These are phyloP conservation scores for Hucho hucho DNA, from an alignment of 2,113 vertebrate species.

Conservation along the genomic window DNA sequence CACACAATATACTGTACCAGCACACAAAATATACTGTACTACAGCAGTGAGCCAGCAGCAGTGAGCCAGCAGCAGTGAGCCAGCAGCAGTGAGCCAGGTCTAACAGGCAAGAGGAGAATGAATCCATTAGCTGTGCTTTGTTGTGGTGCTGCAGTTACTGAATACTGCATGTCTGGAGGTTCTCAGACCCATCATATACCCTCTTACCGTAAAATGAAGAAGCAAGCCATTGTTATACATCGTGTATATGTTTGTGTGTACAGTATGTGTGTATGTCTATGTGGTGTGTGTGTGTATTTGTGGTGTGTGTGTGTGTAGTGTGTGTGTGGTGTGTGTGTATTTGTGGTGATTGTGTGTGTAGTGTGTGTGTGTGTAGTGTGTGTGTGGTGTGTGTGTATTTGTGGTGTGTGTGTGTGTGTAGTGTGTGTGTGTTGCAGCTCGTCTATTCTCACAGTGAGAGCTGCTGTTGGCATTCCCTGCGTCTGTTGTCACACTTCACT, in stretches of 20 bases:
- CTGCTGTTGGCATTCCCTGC: conserved; percentile 1
- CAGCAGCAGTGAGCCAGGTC: not conserved
- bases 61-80: not conserved
- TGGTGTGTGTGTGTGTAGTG: not conserved
- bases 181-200: not conserved
- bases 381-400: not conserved
- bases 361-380: conserved; percentile 6
- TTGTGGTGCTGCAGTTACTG: not conserved
- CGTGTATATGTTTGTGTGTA: not conserved
- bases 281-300: not conserved
- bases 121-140: not conserved
- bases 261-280: not conserved
- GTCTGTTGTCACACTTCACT: conserved; percentile 13
- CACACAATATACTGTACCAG: not conserved
- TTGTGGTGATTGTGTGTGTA: not conserved
- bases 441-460: conserved; percentile 5
- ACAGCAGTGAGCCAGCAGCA: not conserved
- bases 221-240: not conserved
- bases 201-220: not conserved
- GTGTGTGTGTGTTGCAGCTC: not conserved
- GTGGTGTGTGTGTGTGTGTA: not conserved
- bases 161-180: not conserved
- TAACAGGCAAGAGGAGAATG: not conserved
- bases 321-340: not conserved
- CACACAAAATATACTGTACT: no score